Evolutionary conservation across 2,113 vertebrate genomes (phyloP).

Genomic region (Onychostoma macrolepis): DNA sequence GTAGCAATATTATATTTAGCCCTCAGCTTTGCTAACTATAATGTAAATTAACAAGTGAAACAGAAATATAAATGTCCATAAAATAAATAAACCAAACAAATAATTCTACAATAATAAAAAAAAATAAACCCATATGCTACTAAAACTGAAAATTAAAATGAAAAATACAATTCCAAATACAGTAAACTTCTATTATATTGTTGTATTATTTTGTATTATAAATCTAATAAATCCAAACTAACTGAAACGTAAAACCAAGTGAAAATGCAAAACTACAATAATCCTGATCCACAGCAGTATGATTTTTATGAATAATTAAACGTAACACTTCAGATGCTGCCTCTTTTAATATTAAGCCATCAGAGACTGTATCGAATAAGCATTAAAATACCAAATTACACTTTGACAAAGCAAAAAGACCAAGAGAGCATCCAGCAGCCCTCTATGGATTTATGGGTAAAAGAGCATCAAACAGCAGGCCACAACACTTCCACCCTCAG

Average conservation of each 20-base stretch:
- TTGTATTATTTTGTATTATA: background rate
- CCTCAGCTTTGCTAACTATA: background rate
- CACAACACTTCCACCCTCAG: constrained; percentile 4
- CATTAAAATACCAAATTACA: background rate
- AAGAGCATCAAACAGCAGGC: constrained; percentile 23
- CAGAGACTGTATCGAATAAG: background rate
- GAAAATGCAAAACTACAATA: background rate
- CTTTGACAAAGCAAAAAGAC: background rate
- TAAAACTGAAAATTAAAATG: background rate
- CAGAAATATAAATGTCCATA: background rate
- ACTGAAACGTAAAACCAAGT: background rate
- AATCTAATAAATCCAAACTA: background rate
- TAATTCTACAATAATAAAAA: background rate
- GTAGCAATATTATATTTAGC: background rate
- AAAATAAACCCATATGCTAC: too few species aligned
- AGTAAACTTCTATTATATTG: background rate
- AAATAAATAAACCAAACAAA: background rate
- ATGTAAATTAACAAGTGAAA: background rate
- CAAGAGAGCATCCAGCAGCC: constrained; percentile 12
- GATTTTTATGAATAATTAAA: background rate
- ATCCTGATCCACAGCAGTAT: background rate
- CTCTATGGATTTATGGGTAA: constrained; percentile 1
- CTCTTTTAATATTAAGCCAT: background rate
- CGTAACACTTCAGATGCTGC: background rate
- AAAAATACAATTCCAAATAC: background rate